A percentile compares a stretch with the other conserved stretches of the same genome.
Evolutionary conservation across 2,888 invertebrate species (phyloP).

Genomic region (Anticlea derivata): DNA sequence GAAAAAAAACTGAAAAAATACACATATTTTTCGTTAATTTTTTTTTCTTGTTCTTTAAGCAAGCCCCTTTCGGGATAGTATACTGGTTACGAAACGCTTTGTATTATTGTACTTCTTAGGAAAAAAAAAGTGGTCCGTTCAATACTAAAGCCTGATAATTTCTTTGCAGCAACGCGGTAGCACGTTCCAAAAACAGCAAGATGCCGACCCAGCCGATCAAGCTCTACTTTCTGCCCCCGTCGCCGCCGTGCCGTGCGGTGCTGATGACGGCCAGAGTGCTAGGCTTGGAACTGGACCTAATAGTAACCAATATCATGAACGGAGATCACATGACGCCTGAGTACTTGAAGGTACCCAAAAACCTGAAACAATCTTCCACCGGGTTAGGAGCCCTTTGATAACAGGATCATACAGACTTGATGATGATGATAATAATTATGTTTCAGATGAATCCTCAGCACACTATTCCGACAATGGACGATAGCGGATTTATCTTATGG

Average conservation of each 20-base stretch:
- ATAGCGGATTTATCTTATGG: slow-evolving; percentile 87
- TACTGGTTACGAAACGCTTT: too few species aligned
- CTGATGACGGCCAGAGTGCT: slow-evolving; percentile 85
- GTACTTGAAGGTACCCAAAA: slow-evolving; percentile 82
- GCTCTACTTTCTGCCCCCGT: slow-evolving; percentile 85
- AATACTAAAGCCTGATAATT: slow-evolving; percentile 27
- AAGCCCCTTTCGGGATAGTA: too few species aligned
- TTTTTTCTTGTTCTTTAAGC: too few species aligned
- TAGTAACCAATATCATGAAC: slow-evolving; percentile 81
- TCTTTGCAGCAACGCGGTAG: slow-evolving; percentile 68
- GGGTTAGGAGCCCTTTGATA: too few species aligned
- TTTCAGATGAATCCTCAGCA: slow-evolving; percentile 88
- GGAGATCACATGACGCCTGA: slow-evolving; percentile 86
- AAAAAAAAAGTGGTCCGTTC: too few species aligned
- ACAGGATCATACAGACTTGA: too few species aligned
- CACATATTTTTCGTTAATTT: too few species aligned
- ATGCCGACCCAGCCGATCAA: slow-evolving; percentile 79
- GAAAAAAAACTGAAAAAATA: too few species aligned
- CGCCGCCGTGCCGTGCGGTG: slow-evolving; percentile 86
- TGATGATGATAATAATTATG: neutral
- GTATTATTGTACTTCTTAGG: too few species aligned
- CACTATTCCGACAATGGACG: slow-evolving; percentile 88
- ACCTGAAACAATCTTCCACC: neutral
- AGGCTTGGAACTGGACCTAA: slow-evolving; percentile 85
- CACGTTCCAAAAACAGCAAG: slow-evolving; percentile 64